Evolutionary conservation across 2,888 invertebrate species (phyloP).

Genomic region (Drosophila mercatorum): DNA sequence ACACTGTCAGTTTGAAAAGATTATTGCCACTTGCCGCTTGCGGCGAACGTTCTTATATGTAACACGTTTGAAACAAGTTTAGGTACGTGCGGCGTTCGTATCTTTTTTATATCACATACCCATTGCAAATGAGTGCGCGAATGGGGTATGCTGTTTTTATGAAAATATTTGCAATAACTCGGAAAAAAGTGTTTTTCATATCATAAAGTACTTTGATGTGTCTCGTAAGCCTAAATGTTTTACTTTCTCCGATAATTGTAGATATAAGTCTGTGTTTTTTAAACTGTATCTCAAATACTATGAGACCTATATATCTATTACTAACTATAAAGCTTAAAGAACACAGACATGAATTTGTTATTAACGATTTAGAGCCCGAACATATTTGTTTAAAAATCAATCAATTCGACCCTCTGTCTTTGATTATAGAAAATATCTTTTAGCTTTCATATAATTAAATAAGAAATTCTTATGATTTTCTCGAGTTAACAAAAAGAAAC

Average conservation of each 20-base stretch:
- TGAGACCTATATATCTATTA: not conserved
- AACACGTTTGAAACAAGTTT: slow-evolving; percentile 80
- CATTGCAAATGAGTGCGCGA: not conserved
- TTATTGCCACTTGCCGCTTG: slow-evolving; percentile 79
- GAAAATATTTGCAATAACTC: not conserved
- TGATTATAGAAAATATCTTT: no score
- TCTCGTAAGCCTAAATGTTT: not conserved
- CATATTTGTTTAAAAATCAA: no score
- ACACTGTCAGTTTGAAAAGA: slow-evolving; percentile 77
- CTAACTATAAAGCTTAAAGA: not conserved
- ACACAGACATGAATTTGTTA: no score
- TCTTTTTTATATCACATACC: slow-evolving; percentile 36
- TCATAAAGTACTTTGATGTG: not conserved
- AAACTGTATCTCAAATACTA: not conserved
- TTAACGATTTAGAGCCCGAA: no score
- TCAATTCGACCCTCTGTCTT: no score
- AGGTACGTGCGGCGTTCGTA: slow-evolving; percentile 68
- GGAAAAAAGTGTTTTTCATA: not conserved
- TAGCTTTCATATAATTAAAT: no score
- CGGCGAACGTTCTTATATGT: slow-evolving; percentile 78
- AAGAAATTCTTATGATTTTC: no score
- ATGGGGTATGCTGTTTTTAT: slow-evolving; percentile 5
- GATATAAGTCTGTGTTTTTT: not conserved
- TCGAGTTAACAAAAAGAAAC: no score
- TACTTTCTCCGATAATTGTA: not conserved